These are phyloP conservation scores for Cabera pusaria DNA, from an alignment of 2,888 invertebrate species.

Conservation along the genomic window DNA sequence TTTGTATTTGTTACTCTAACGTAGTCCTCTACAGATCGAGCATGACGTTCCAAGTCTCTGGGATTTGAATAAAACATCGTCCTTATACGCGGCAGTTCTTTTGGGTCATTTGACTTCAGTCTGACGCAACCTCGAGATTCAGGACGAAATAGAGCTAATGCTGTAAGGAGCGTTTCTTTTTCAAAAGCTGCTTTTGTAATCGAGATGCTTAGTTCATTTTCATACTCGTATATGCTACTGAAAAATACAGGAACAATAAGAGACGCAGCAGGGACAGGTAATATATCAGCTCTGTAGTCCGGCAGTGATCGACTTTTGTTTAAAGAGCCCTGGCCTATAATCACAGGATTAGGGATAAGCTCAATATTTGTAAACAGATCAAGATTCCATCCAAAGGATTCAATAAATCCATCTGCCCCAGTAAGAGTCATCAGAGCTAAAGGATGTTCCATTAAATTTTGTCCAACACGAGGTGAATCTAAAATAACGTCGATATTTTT, in stretches of 20 bases:
- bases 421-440: slow-evolving; percentile 28
- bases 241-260: slow-evolving; percentile 35
- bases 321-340: slow-evolving; percentile 42
- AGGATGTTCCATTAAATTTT: slow-evolving; percentile 34
- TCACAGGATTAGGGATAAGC: slow-evolving; percentile 37
- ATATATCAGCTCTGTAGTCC: slow-evolving; percentile 43
- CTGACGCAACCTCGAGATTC: slow-evolving; percentile 43
- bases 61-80: slow-evolving; percentile 35
- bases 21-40: slow-evolving; percentile 35
- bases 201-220: slow-evolving; percentile 35
- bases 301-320: slow-evolving; percentile 41
- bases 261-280: slow-evolving; percentile 37
- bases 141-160: slow-evolving; percentile 39
- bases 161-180: slow-evolving; percentile 29
- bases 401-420: slow-evolving; percentile 24
- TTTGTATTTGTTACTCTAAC: slow-evolving; percentile 36
- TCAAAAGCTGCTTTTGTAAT: slow-evolving; percentile 29
- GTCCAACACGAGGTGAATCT: slow-evolving; percentile 56
- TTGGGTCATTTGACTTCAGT: slow-evolving; percentile 37
- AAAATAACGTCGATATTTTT: slow-evolving; percentile 46
- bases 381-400: slow-evolving; percentile 30
- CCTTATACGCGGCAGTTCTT: slow-evolving; percentile 35
- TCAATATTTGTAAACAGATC: slow-evolving; percentile 29
- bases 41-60: slow-evolving; percentile 40
- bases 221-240: slow-evolving; percentile 18